Base-by-base conservation (phyloP, 2,797 vertebrate species). In the Pygocentrus nattereri region DNA sequence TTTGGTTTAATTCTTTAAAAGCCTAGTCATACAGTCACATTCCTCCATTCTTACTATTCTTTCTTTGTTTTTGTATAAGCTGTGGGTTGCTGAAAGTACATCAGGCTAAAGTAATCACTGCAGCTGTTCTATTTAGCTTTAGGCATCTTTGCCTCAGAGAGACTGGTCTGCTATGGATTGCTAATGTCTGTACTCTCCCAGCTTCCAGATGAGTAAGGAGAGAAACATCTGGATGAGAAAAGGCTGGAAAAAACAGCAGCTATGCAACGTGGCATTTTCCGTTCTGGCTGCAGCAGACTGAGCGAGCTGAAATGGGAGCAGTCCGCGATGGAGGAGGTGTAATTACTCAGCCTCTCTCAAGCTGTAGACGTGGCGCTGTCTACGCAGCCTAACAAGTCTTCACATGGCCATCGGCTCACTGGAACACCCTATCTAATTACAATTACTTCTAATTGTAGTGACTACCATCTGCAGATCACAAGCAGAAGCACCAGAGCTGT, bases 181-280 rank as follows among this genome's bases (percentile, higher is more conserved):
- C 85, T 95, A 84, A 90, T 86, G 94, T 88, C 96, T 96, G 90
- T 81, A 85, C 88, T 89, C 88, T 86, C 90, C 93, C 85, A 83
- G 85, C 82, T 88, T 86, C 86, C 87, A 87, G 89, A 95, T 86
- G 82, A 87, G 79, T 87, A 87, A 91, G 93, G 92, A 90, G 90
- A 92, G 81, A 90, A 95, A 96, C 90, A 97, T 95, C 96, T 96
- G 96, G 95, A 95, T 91, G 91, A 89, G 89, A 91, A 85, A 79
- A 80, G 84, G 74, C 56, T 85, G 82, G 89, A 80, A 65, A 81
- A 83, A 85, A 83, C 83, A 76, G 82, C 64, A 85, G 79, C 80
- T 12, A 74, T 93, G 93, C 93, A 89, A 95, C 94, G 94, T 95
- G 94, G 94, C 94, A 7, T 91, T 95, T 94, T 94, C 92, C 92